phyloP scores from a whole-genome alignment of 1,140 invertebrate genomes.

The Spodoptera litura region DNA sequence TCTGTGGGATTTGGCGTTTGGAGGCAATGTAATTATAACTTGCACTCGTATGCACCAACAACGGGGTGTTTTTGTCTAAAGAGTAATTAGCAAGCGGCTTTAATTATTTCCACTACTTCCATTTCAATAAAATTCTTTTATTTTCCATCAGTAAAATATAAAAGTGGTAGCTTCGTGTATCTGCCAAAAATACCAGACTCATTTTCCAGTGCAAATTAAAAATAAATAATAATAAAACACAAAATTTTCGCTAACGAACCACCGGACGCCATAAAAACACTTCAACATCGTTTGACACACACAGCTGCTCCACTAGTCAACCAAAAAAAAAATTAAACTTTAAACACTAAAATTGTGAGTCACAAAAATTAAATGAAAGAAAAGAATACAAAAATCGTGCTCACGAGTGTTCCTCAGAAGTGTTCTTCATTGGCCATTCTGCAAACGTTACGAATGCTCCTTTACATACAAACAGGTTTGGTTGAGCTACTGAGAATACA shows the following conservation, averaged over 20 bases:
- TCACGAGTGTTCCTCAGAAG: slow-evolving; percentile 35
- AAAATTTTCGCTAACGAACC: not conserved
- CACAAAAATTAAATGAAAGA: slow-evolving; percentile 14
- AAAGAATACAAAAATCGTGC: slow-evolving; percentile 9
- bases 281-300: not conserved
- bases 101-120: slow-evolving; percentile 8
- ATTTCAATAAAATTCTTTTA: not conserved
- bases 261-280: slow-evolving; percentile 14
- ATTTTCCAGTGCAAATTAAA: not conserved
- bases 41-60: slow-evolving; percentile 38
- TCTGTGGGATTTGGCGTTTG: slow-evolving; percentile 59
- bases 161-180: too few species aligned
- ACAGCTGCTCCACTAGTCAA: slow-evolving; percentile 2
- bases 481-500: slow-evolving; percentile 69
- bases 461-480: slow-evolving; percentile 70
- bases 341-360: slow-evolving; percentile 12
- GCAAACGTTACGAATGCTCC: slow-evolving; percentile 53
- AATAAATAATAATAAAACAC: not conserved
- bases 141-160: too few species aligned
- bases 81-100: slow-evolving; percentile 19
- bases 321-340: not conserved
- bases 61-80: slow-evolving; percentile 24
- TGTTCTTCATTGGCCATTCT: slow-evolving; percentile 64
- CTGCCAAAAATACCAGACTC: too few species aligned
- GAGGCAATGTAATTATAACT: slow-evolving; percentile 62